These are phyloP conservation scores for Montipora cactus DNA, from an alignment of 64 coral and sea anemone genomes.

Conservation along the genomic window DNA sequence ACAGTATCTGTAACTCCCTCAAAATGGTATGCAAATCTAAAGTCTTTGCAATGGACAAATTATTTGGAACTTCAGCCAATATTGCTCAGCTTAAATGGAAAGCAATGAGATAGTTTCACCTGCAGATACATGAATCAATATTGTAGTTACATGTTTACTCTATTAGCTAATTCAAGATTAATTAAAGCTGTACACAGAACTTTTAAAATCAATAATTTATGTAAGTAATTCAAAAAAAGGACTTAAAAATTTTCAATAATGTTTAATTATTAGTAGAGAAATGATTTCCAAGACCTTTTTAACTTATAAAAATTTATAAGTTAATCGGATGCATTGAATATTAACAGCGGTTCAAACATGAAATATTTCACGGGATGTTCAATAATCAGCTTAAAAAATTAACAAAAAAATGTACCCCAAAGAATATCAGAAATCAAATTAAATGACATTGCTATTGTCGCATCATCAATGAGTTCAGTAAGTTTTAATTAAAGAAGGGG, in stretches of 20 bases:
- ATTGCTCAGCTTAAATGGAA: neutral
- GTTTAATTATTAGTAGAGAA: too few relatives aligned
- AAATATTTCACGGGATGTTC: neutral
- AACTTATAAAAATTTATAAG: too few relatives aligned
- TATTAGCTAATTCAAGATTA: neutral
- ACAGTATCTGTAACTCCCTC: neutral
- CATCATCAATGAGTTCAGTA: neutral
- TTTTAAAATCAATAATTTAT: too few relatives aligned
- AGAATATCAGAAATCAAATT: neutral
- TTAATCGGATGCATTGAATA: too few relatives aligned
- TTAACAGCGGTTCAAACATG: neutral
- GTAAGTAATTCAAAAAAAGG: too few relatives aligned
- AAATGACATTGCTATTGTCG: too few relatives aligned
- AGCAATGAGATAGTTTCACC: neutral
- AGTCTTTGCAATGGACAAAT: neutral
- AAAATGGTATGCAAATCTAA: neutral
- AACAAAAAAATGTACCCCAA: neutral
- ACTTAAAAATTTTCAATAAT: too few relatives aligned
- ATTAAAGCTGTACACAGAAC: neutral
- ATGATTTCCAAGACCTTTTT: too few relatives aligned
- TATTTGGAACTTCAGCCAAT: neutral
- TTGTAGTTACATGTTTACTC: neutral
- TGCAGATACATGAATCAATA: too few relatives aligned
- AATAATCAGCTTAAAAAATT: constrained; percentile 20
- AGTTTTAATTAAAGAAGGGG: too few relatives aligned